phyloP scores from a whole-genome alignment of 2,113 vertebrate genomes.

The Nothobranchius furzeri region DNA sequence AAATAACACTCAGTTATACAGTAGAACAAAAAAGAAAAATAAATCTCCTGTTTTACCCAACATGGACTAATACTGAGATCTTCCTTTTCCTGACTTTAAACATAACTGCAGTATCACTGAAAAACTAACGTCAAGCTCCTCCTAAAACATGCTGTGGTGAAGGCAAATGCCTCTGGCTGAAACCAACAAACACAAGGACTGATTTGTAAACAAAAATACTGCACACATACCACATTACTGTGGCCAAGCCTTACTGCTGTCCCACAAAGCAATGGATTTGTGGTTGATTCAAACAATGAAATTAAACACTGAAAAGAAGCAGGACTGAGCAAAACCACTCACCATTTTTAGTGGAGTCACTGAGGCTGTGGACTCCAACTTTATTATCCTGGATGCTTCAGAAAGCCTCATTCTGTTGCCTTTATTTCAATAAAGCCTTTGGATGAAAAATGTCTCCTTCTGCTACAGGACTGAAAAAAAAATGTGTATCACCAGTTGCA shows the following conservation, averaged over 20 bases:
- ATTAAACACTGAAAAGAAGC: constrained; percentile 20
- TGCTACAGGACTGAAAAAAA: constrained; percentile 1
- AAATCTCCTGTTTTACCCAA: too few species aligned
- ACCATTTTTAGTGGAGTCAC: constrained; percentile 43
- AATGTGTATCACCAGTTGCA: neutral
- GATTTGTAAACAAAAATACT: constrained; percentile 24
- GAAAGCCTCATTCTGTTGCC: constrained; percentile 12
- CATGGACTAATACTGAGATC: too few species aligned
- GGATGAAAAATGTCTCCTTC: constrained; percentile 13
- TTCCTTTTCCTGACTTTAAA: constrained; percentile 23
- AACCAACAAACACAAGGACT: constrained; percentile 59
- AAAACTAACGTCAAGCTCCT: constrained; percentile 33
- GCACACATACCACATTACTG: constrained; percentile 28
- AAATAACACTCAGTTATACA: too few species aligned
- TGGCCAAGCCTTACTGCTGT: constrained; percentile 6
- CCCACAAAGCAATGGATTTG: constrained; percentile 43
- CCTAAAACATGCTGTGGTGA: constrained; percentile 48
- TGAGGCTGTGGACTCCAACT: constrained; percentile 27
- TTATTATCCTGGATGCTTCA: constrained; percentile 46
- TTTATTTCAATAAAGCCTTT: constrained; percentile 29
- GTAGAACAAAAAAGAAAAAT: too few species aligned
- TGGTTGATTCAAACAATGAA: constrained; percentile 30
- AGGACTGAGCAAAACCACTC: constrained; percentile 53
- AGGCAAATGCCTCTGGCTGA: constrained; percentile 40
- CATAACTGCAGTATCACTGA: constrained; percentile 30